These are phyloP conservation scores for Drosophila repleta DNA, from an alignment of 1,140 invertebrate species.

Conservation along the genomic window DNA sequence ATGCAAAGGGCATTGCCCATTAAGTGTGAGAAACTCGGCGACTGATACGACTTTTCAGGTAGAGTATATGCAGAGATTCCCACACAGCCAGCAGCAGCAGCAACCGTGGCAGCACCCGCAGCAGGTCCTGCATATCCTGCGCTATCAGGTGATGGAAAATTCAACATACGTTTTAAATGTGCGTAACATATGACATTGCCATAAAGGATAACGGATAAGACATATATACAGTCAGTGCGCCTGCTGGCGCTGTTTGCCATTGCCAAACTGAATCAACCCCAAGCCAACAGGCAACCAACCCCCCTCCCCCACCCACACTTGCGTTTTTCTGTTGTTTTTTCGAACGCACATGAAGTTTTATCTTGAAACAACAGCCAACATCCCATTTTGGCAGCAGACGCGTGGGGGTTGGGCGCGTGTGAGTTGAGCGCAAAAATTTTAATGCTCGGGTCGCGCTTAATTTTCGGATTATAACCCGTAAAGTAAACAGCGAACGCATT, in stretches of 20 bases:
- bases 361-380: constrained; percentile 78
- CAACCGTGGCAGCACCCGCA: constrained; percentile 16
- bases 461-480: constrained; percentile 82
- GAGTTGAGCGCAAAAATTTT: constrained; percentile 65
- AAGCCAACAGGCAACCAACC: background rate
- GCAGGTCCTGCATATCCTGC: constrained; percentile 26
- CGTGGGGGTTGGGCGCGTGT: constrained; percentile 6
- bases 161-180: constrained; percentile 80
- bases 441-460: constrained; percentile 79
- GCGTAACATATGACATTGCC: constrained; percentile 76
- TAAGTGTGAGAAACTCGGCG: constrained; percentile 72
- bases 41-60: constrained; percentile 42
- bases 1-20: constrained; percentile 41
- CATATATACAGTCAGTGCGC: constrained; percentile 24
- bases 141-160: constrained; percentile 71
- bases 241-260: constrained; percentile 29
- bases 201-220: constrained; percentile 65
- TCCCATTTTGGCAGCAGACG: constrained; percentile 28
- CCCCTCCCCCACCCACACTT: constrained; percentile 12
- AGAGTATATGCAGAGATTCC: constrained; percentile 18
- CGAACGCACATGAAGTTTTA: constrained; percentile 80
- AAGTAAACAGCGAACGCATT: constrained; percentile 72
- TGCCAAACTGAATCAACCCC: constrained; percentile 42
- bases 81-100: constrained; percentile 15
- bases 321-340: constrained; percentile 61